phyloP scores from a whole-genome alignment of 2,888 invertebrate genomes.

The Isoperla grammatica region DNA sequence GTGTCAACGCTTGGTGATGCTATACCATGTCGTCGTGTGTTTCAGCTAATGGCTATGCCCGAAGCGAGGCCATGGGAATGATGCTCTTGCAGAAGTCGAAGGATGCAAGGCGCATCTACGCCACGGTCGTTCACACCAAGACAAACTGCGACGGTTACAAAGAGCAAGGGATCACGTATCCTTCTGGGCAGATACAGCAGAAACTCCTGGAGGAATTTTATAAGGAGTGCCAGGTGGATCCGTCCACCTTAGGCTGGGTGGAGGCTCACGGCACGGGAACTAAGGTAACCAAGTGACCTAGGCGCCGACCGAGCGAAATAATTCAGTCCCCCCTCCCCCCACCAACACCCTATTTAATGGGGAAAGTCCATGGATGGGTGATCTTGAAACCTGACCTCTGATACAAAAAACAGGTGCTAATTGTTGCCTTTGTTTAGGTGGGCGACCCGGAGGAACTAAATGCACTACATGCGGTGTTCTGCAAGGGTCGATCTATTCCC shows the following conservation, averaged over 20 bases:
- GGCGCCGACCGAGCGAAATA: no score
- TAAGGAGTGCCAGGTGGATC: constrained; percentile 52
- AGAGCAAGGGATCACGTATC: constrained; percentile 63
- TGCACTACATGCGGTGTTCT: constrained; percentile 54
- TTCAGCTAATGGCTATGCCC: constrained; percentile 68
- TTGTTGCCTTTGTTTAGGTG: constrained; percentile 38
- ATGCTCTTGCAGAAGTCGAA: constrained; percentile 63
- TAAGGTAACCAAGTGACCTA: constrained; percentile 36
- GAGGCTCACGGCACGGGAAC: constrained; percentile 65
- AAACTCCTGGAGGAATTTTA: constrained; percentile 52
- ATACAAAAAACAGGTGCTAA: no score
- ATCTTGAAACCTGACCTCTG: no score
- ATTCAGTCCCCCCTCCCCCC: no score
- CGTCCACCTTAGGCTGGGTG: constrained; percentile 53
- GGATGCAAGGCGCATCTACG: constrained; percentile 48
- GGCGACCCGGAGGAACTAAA: constrained; percentile 61
- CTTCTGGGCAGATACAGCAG: constrained; percentile 50
- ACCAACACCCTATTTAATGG: no score
- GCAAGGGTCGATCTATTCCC: constrained; percentile 50
- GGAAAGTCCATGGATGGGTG: no score
- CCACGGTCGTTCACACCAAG: constrained; percentile 51
- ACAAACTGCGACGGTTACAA: constrained; percentile 59
- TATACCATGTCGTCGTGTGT: no score
- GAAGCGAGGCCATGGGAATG: constrained; percentile 72
- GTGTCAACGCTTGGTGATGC: no score